These are phyloP conservation scores for Pristionchus pacificus DNA, from an alignment of 1,140 invertebrate genomes.

Conservation along the genomic window DNA sequence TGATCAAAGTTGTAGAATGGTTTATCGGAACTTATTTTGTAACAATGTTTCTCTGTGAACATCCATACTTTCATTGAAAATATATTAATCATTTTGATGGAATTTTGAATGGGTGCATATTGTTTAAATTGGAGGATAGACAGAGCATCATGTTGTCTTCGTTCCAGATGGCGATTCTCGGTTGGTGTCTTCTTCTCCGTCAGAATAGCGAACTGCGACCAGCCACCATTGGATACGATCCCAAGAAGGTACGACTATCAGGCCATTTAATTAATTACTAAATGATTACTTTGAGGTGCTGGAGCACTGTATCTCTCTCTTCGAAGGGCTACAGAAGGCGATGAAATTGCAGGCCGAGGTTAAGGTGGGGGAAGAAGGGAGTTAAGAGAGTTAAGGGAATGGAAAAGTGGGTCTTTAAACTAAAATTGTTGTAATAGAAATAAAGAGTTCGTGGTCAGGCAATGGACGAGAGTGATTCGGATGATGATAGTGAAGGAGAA, in stretches of 20 bases:
- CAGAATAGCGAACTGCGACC: constrained; percentile 38
- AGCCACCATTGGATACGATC: constrained; percentile 31
- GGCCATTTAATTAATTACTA: neutral
- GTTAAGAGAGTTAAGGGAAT: too few species aligned
- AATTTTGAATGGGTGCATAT: too few species aligned
- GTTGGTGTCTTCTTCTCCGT: constrained; percentile 37
- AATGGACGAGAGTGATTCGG: neutral
- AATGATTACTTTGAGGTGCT: neutral
- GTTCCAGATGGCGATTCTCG: constrained; percentile 44
- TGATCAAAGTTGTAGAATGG: too few species aligned
- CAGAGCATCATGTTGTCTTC: too few species aligned
- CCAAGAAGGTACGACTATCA: constrained; percentile 21
- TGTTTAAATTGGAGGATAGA: too few species aligned
- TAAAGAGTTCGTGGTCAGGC: constrained; percentile 29
- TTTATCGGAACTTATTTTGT: too few species aligned
- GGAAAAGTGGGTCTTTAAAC: too few species aligned
- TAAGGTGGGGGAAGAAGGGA: too few species aligned
- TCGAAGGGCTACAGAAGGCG: neutral
- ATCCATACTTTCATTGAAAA: too few species aligned
- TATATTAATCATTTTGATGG: too few species aligned
- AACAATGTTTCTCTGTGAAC: too few species aligned
- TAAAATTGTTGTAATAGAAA: too few species aligned
- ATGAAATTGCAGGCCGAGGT: neutral
- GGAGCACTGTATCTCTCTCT: neutral
- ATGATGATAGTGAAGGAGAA: constrained; percentile 27